phyloP scores from a whole-genome alignment of 2,888 invertebrate species.

The Miltochrista miniata region DNA sequence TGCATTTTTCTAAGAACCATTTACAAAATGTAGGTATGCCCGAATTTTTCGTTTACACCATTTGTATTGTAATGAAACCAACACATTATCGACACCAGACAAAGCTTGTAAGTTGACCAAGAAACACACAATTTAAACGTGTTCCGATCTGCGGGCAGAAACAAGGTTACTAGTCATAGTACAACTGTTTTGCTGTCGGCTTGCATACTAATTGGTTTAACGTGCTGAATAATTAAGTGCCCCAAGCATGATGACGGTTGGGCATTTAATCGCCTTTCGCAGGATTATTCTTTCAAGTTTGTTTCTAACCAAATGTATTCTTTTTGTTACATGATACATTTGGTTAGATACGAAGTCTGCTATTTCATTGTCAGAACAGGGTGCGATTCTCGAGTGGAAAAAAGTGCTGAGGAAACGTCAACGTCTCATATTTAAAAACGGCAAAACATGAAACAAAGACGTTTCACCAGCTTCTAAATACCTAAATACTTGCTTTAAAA shows the following conservation, averaged over 20 bases:
- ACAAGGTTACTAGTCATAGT: conserved; percentile 24
- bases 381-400: too few species aligned
- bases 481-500: too few species aligned
- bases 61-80: too few species aligned
- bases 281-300: conserved; percentile 6
- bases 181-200: conserved; percentile 32
- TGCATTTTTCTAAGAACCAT: too few species aligned
- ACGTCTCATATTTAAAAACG: too few species aligned
- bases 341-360: too few species aligned
- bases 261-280: conserved; percentile 35
- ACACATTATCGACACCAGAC: background rate
- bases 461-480: too few species aligned
- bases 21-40: too few species aligned
- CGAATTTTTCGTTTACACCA: background rate
- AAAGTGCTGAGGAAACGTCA: too few species aligned
- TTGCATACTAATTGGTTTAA: conserved; percentile 68
- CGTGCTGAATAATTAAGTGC: conserved; percentile 35
- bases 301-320: background rate
- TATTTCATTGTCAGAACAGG: too few species aligned
- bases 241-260: conserved; percentile 9
- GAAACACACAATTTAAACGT: background rate
- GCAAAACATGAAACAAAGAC: too few species aligned
- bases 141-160: conserved; percentile 7
- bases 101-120: background rate
- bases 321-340: background rate